These are phyloP conservation scores for Diploptera punctata DNA, from an alignment of 2,888 invertebrate genomes.

Conservation along the genomic window DNA sequence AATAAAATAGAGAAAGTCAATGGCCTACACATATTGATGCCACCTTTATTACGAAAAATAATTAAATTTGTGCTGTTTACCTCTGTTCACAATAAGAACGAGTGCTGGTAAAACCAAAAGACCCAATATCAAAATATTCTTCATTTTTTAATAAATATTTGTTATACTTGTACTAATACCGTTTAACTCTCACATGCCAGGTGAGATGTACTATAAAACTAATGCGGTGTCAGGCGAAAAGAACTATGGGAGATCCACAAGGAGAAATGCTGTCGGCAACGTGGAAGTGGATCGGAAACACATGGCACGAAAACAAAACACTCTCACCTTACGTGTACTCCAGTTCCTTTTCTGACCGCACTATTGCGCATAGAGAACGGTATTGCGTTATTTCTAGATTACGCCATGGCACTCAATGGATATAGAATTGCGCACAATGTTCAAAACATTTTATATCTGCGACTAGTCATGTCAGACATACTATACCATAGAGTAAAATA, in stretches of 20 bases:
- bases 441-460: no score
- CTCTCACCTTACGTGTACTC: no score
- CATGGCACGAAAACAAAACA: constrained; percentile 30
- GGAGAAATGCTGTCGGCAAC: constrained; percentile 11
- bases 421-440: no score
- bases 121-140: constrained; percentile 67
- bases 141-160: constrained; percentile 64
- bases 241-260: constrained; percentile 23
- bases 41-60: background rate
- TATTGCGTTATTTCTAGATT: no score
- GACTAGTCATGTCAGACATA: no score
- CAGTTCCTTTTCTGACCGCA: no score
- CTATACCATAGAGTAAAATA: no score
- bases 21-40: background rate
- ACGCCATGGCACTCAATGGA: no score
- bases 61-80: constrained; percentile 61
- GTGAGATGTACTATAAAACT: background rate
- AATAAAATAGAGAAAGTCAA: no score
- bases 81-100: constrained; percentile 71
- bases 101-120: constrained; percentile 74
- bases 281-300: constrained; percentile 39
- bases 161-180: background rate
- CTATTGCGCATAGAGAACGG: no score
- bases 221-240: constrained; percentile 29
- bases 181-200: background rate